These are phyloP conservation scores for Rhaphigaster nebulosa DNA, from an alignment of 2,888 invertebrate species.

Conservation along the genomic window DNA sequence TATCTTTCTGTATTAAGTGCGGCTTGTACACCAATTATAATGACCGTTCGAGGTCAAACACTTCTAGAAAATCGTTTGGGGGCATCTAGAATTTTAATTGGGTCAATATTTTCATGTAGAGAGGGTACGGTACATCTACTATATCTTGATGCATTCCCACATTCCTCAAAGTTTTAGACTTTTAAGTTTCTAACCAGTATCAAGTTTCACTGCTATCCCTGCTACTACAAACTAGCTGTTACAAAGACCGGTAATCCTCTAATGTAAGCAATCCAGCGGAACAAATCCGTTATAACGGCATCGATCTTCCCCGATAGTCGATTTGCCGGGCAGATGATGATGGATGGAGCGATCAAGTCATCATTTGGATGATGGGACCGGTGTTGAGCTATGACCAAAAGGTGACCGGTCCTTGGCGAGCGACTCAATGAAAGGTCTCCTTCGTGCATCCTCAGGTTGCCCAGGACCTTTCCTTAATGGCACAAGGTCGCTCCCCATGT, in stretches of 20 bases:
- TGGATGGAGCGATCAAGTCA: background rate
- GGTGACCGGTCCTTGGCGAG: slow-evolving; percentile 3
- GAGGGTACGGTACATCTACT: too few relatives aligned
- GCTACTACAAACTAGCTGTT: background rate
- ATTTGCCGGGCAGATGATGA: background rate
- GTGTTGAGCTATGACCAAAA: background rate
- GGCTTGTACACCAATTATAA: too few relatives aligned
- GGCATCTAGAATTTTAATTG: too few relatives aligned
- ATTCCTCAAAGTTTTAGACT: background rate
- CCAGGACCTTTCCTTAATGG: slow-evolving; percentile 41
- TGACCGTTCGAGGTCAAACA: too few relatives aligned
- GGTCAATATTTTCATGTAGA: too few relatives aligned
- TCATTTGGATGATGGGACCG: slow-evolving; percentile 2
- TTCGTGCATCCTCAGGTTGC: slow-evolving; percentile 19
- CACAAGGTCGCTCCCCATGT: slow-evolving; percentile 21
- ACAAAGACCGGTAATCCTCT: background rate
- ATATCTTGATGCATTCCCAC: background rate
- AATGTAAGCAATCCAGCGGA: background rate
- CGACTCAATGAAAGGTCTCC: slow-evolving; percentile 40
- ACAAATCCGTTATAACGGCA: background rate
- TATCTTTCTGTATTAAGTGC: too few relatives aligned
- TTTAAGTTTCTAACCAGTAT: background rate
- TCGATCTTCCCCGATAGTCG: background rate
- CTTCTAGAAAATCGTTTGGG: too few relatives aligned
- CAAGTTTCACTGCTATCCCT: background rate